These are phyloP conservation scores for Desoria tigrina DNA, from an alignment of 2,888 invertebrate genomes.

Conservation along the genomic window DNA sequence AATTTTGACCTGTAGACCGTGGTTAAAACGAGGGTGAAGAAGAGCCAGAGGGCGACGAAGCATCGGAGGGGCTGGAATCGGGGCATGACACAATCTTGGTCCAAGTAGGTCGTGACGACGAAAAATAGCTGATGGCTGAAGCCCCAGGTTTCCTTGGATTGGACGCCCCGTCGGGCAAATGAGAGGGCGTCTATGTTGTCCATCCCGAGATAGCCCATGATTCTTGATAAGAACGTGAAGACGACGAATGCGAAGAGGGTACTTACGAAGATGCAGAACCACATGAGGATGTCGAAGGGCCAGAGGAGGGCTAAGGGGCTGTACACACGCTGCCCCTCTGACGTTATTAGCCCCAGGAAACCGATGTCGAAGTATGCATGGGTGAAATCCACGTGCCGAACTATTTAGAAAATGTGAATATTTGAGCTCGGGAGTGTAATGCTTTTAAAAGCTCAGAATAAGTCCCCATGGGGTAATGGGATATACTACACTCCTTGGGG, in stretches of 20 bases:
- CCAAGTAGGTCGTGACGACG: constrained; percentile 24
- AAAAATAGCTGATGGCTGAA: constrained; percentile 9
- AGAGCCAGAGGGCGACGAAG: constrained; percentile 34
- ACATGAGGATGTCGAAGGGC: constrained; percentile 31
- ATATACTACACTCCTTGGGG: too few relatives aligned
- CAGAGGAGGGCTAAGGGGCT: constrained; percentile 28
- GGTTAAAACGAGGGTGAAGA: constrained; percentile 39
- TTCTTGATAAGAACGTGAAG: constrained; percentile 24
- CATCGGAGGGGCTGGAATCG: constrained; percentile 11
- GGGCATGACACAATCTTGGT: constrained; percentile 29
- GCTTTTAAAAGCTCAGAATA: too few relatives aligned
- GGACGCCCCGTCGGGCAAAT: constrained; percentile 11
- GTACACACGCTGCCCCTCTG: constrained; percentile 26
- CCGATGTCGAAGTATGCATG: constrained; percentile 33
- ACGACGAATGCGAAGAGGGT: constrained; percentile 20
- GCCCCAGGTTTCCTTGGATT: neutral
- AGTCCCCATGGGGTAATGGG: too few relatives aligned
- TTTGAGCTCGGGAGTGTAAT: too few relatives aligned
- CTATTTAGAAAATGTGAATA: too few relatives aligned
- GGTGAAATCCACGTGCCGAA: constrained; percentile 33
- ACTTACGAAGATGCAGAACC: constrained; percentile 20
- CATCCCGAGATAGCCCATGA: neutral
- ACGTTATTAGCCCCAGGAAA: constrained; percentile 39
- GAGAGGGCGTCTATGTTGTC: neutral
- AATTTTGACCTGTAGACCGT: constrained; percentile 38